phyloP scores from a whole-genome alignment of 2,797 vertebrate species.

The Protosalanx chinensis region DNA sequence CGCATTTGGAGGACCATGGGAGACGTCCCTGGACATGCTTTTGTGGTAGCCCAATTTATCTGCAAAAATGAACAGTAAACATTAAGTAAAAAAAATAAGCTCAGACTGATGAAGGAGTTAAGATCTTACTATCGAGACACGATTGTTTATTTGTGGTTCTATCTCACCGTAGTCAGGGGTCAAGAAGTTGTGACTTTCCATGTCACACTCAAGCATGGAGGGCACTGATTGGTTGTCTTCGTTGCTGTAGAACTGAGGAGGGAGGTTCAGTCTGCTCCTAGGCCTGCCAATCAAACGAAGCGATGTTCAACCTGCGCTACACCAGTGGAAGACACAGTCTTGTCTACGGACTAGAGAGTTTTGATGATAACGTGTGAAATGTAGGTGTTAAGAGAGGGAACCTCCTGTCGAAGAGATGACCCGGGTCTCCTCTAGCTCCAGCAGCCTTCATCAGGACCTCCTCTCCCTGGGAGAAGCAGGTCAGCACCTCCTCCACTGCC shows the following conservation, averaged over 20 bases:
- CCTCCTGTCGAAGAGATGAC: conserved; percentile 26
- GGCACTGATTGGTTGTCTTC: conserved; percentile 38
- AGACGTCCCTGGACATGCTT: conserved; percentile 15
- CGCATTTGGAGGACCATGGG: conserved; percentile 21
- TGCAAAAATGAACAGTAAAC: conserved; percentile 18
- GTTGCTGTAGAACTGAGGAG: conserved; percentile 30
- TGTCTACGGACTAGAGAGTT: too few relatives aligned
- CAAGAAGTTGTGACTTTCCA: conserved; percentile 34
- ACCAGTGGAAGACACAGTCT: not conserved
- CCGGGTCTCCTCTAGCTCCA: conserved; percentile 12
- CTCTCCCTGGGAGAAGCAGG: conserved; percentile 9
- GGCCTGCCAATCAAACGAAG: conserved; percentile 16
- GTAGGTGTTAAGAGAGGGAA: conserved; percentile 23
- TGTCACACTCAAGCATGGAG: conserved; percentile 5
- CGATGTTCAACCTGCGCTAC: not conserved
- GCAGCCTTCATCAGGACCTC: conserved; percentile 26
- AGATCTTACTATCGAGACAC: not conserved
- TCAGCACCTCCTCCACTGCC: conserved; percentile 17
- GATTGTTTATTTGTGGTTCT: not conserved
- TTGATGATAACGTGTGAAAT: not conserved
- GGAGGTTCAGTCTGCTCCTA: conserved; percentile 27
- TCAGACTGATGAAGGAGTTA: too few relatives aligned
- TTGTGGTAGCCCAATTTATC: conserved; percentile 28
- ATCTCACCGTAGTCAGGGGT: conserved; percentile 34
- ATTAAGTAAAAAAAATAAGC: too few relatives aligned